These are phyloP conservation scores for Idris sp. DNA, from an alignment of 1,140 invertebrate genomes.

Conservation along the genomic window DNA sequence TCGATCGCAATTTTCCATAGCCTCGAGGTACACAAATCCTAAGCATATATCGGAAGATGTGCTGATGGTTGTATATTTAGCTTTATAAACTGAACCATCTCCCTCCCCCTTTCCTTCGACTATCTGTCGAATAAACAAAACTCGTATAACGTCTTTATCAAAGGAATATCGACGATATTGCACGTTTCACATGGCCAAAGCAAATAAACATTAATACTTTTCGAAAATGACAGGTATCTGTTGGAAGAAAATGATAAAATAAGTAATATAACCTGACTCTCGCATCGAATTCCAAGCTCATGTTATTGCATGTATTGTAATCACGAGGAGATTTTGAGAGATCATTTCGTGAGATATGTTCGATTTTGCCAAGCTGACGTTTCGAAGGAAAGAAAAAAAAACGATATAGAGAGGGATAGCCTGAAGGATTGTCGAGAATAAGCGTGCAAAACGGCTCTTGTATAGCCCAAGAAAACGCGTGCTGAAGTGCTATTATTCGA, in stretches of 20 bases:
- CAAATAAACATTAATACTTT: too few species aligned
- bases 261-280: too few species aligned
- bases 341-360: conserved; percentile 57
- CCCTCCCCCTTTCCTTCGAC: too few species aligned
- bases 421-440: conserved; percentile 44
- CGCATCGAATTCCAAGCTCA: too few species aligned
- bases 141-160: conserved; percentile 18
- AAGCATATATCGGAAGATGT: conserved; percentile 30
- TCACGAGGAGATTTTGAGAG: conserved; percentile 44
- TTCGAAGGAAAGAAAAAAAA: conserved; percentile 34
- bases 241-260: too few species aligned
- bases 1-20: conserved; percentile 41
- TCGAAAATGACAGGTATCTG: too few species aligned
- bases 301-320: conserved; percentile 34
- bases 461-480: conserved; percentile 47
- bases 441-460: conserved; percentile 8
- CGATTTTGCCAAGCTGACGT: conserved; percentile 46
- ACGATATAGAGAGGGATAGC: conserved; percentile 25
- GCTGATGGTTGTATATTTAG: conserved; percentile 35
- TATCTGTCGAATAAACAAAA: conserved; percentile 7
- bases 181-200: too few species aligned
- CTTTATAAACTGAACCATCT: conserved; percentile 30
- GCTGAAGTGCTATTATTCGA: conserved; percentile 68
- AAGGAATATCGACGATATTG: conserved; percentile 14
- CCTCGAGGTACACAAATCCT: conserved; percentile 10